Evolutionary conservation across 1,140 invertebrate species (phyloP).

Genomic region (Coptotermes formosanus): DNA sequence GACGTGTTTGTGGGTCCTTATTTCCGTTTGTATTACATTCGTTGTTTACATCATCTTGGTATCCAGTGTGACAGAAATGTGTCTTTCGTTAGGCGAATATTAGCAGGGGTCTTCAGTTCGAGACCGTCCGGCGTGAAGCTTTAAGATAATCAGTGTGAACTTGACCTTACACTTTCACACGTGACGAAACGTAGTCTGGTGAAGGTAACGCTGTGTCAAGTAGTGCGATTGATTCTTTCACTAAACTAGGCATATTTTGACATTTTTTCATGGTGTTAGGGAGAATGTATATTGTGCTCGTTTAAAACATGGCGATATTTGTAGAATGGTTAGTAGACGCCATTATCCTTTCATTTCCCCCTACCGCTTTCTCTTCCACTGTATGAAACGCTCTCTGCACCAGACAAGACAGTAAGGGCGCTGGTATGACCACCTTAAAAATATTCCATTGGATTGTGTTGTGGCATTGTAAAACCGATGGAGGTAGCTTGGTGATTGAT

Average conservation of each 20-base stretch:
- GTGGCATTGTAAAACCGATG: neutral
- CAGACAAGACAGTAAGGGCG: neutral
- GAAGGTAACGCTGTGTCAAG: neutral
- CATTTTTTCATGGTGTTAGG: neutral
- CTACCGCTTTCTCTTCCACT: neutral
- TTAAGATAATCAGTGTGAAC: neutral
- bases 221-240: neutral
- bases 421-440: neutral
- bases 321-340: neutral
- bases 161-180: neutral
- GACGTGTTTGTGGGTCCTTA: too few relatives aligned
- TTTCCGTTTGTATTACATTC: too few relatives aligned
- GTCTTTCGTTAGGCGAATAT: neutral
- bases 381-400: neutral
- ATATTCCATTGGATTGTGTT: neutral
- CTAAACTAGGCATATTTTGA: neutral
- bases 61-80: too few relatives aligned
- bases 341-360: neutral
- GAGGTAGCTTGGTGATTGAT: too few relatives aligned
- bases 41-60: too few relatives aligned
- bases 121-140: neutral
- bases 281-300: neutral
- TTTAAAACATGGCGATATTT: neutral
- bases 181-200: neutral
- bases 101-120: neutral